phyloP scores from a whole-genome alignment of 53 echinoderm and acorn worm genomes.

The Mesocentrotus franciscanus region DNA sequence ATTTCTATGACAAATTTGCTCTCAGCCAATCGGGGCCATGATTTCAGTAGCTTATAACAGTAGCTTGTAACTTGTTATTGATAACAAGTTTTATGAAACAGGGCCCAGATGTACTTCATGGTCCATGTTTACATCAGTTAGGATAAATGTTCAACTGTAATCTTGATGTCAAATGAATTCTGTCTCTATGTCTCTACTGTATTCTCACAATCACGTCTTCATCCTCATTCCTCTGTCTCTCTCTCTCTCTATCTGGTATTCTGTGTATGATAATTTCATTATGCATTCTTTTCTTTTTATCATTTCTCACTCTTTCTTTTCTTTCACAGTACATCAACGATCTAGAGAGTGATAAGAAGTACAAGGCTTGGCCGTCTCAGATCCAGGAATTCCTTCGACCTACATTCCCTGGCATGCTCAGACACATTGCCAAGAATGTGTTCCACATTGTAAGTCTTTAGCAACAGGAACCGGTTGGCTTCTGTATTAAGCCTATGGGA shows the following conservation, averaged over 20 bases:
- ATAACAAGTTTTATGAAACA: too few species aligned
- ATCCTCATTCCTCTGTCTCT: too few species aligned
- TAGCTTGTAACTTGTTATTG: too few species aligned
- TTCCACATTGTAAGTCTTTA: constrained; percentile 92
- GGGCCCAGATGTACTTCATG: too few species aligned
- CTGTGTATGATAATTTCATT: neutral
- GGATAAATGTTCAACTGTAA: neutral
- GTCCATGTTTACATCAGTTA: neutral
- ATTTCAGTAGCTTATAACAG: too few species aligned
- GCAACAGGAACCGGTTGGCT: too few species aligned
- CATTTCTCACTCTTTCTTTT: neutral
- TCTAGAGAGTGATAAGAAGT: constrained; percentile 83
- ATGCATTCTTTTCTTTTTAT: neutral
- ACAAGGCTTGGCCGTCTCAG: constrained; percentile 74
- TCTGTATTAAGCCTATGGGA: too few species aligned
- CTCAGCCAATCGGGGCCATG: too few species aligned
- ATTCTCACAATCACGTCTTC: too few species aligned
- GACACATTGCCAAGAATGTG: constrained; percentile 89
- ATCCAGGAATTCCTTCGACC: constrained; percentile 94
- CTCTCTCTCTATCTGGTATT: neutral
- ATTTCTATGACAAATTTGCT: too few species aligned
- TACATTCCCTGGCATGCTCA: constrained; percentile 90
- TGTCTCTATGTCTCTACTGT: too few species aligned
- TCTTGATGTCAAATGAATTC: neutral
- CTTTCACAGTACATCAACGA: constrained; percentile 87